phyloP scores from a whole-genome alignment of 1,140 invertebrate species.

The Myzus persicae region DNA sequence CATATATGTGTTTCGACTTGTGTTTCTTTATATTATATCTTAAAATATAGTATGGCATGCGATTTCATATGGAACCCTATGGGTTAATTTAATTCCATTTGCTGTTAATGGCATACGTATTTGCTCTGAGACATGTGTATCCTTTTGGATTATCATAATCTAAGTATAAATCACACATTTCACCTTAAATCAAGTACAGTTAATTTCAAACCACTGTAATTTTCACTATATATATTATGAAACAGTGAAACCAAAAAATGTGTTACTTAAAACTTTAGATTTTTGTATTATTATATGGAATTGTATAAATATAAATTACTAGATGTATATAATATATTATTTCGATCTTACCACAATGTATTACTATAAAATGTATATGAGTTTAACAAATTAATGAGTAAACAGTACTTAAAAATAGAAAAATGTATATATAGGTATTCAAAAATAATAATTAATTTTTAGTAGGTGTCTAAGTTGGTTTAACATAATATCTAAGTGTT shows the following conservation, averaged over 20 bases:
- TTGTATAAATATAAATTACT: background rate
- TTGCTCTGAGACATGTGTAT: background rate
- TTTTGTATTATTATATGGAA: background rate
- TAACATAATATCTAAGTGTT: background rate
- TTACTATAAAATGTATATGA: background rate
- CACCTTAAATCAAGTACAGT: background rate
- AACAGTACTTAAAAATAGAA: too few species aligned
- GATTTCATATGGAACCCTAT: background rate
- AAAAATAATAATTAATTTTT: too few species aligned
- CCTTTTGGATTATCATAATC: background rate
- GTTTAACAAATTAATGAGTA: background rate
- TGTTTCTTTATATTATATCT: background rate
- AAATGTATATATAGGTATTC: too few species aligned
- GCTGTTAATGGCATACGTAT: background rate
- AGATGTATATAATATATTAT: background rate
- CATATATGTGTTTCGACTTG: background rate
- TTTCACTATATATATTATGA: background rate
- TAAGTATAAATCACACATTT: conserved; percentile 23
- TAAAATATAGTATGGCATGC: background rate
- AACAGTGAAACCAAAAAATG: background rate
- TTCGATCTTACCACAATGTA: background rate
- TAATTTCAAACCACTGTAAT: background rate
- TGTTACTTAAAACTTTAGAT: background rate
- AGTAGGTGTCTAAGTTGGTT: background rate
- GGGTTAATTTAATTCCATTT: conserved; percentile 20